Conservation (phyloP, 2,113 vertebrate genomes). For the Cinclus cinclus region DNA sequence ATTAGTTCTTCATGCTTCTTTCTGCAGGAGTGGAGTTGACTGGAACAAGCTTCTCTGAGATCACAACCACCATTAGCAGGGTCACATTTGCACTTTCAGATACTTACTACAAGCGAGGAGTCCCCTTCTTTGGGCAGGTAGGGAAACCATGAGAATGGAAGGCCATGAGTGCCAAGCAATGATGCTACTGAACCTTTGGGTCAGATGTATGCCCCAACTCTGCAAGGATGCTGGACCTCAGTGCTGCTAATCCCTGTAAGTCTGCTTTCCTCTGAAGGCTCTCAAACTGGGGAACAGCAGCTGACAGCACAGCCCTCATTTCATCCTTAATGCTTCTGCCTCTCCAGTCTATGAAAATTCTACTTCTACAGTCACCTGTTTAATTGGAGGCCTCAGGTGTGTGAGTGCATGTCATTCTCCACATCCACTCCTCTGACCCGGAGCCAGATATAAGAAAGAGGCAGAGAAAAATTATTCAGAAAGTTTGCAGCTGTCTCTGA, state of each 20-base stretch:
- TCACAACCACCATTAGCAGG: conserved; percentile 65
- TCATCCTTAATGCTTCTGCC: neutral
- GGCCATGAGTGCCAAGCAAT: neutral
- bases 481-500: neutral
- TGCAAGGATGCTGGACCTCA: neutral
- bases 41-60: conserved; percentile 45
- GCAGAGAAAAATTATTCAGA: neutral
- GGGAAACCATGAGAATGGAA: neutral
- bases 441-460: neutral
- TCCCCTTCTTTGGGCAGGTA: conserved; percentile 77
- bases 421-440: neutral
- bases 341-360: neutral
- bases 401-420: neutral
- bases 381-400: neutral
- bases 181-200: neutral
- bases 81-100: conserved; percentile 66
- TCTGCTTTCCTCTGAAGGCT: neutral
- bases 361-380: neutral
- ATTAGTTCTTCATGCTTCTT: neutral
- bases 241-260: neutral
- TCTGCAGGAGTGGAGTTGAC: conserved; percentile 68
- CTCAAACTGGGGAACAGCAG: neutral
- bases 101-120: conserved; percentile 62
- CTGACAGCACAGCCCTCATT: neutral
- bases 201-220: neutral